Conservation (phyloP, 2,797 vertebrate species). For the Lerista edwardsae region DNA sequence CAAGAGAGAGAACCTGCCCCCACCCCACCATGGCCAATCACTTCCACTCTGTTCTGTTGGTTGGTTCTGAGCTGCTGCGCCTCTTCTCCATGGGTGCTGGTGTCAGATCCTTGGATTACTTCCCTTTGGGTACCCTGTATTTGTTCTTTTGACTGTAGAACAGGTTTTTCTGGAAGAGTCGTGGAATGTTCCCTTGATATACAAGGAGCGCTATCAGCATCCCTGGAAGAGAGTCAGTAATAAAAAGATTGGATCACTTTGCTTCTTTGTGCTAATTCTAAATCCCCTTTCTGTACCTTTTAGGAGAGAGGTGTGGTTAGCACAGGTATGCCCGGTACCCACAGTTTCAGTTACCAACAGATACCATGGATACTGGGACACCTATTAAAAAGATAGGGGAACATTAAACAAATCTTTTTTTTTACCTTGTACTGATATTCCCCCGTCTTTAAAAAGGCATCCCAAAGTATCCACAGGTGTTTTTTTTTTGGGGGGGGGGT, state of each 20-base stretch:
- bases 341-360: no score
- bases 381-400: no score
- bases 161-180: conserved; percentile 88
- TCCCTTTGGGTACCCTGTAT: conserved; percentile 81
- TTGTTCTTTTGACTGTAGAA: conserved; percentile 86
- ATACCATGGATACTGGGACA: no score
- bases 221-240: conserved; percentile 73
- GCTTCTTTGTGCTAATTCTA: background rate
- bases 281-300: background rate
- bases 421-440: no score
- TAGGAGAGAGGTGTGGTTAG: background rate
- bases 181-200: conserved; percentile 86
- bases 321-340: no score
- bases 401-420: no score
- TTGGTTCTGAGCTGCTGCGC: background rate
- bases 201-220: conserved; percentile 86
- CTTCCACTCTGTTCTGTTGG: fast-evolving
- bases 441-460: no score
- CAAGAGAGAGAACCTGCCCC: background rate
- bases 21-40: background rate
- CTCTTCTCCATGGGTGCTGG: background rate
- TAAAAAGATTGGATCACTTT: background rate
- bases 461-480: no score
- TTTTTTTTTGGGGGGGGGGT: no score
- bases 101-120: fast-evolving